These are phyloP conservation scores for Aeoliscus strigatus DNA, from an alignment of 2,797 vertebrate species.

Conservation along the genomic window DNA sequence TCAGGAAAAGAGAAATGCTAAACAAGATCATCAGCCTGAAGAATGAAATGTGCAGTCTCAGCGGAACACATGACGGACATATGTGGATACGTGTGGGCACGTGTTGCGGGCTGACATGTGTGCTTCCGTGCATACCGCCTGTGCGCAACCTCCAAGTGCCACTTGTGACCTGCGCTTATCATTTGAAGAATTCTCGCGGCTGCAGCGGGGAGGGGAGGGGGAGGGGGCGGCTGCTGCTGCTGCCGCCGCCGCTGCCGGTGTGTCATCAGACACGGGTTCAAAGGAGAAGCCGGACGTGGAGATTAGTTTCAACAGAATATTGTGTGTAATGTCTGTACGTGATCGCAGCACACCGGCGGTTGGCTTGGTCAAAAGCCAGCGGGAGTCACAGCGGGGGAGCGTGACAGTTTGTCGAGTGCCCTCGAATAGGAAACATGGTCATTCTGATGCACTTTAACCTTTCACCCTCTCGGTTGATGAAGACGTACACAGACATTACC, in stretches of 20 bases:
- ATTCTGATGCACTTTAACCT: constrained; percentile 23
- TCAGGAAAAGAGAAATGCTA: no score
- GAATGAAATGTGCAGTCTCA: no score
- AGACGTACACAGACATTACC: constrained; percentile 5
- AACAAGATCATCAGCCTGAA: no score
- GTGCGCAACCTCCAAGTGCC: constrained; percentile 35
- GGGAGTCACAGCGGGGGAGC: constrained; percentile 22
- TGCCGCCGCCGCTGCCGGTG: no score
- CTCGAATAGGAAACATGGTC: constrained; percentile 24
- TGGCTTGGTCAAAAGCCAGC: constrained; percentile 26
- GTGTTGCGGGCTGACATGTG: background rate
- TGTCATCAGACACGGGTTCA: constrained; percentile 59
- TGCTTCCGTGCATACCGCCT: constrained; percentile 11
- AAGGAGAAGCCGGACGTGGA: constrained; percentile 47
- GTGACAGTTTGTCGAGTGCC: constrained; percentile 26
- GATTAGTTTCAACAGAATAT: constrained; percentile 47
- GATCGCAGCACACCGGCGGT: constrained; percentile 29
- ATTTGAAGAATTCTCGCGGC: constrained; percentile 27
- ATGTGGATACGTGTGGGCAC: no score
- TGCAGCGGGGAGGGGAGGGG: constrained; percentile 10
- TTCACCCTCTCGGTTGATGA: constrained; percentile 10
- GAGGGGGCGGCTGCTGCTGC: no score
- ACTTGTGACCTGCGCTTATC: constrained; percentile 26
- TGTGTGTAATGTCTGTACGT: constrained; percentile 44
- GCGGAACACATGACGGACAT: no score